Evolutionary conservation across 2,113 vertebrate genomes (phyloP).

Genomic region (Odontophorus gujanensis): DNA sequence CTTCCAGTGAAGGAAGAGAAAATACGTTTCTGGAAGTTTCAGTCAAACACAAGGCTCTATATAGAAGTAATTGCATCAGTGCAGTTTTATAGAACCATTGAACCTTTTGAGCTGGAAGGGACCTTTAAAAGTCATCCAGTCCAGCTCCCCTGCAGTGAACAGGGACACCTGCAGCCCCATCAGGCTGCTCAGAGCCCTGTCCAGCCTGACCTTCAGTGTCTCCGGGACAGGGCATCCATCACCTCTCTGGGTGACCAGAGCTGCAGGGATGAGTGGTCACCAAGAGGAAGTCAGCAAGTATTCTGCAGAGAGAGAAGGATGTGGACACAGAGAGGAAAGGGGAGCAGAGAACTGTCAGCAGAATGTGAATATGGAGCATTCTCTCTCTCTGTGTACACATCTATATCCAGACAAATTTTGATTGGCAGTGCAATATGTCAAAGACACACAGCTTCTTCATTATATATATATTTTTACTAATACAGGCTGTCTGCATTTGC

Average conservation of each 20-base stretch:
- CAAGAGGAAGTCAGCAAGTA: background rate
- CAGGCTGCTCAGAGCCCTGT: no score
- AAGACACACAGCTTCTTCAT: background rate
- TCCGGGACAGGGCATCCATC: no score
- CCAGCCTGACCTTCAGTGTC: no score
- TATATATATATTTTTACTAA: background rate
- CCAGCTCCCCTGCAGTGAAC: no score
- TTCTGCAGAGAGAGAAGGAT: background rate
- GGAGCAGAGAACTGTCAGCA: accelerated
- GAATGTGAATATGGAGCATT: background rate
- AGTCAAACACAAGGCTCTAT: background rate
- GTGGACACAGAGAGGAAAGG: background rate
- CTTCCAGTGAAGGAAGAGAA: background rate
- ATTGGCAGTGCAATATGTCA: background rate
- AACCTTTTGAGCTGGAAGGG: no score
- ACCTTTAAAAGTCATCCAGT: no score
- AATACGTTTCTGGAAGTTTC: background rate
- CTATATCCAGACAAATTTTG: background rate
- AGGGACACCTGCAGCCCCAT: no score
- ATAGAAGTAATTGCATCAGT: background rate
- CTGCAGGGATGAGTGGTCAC: background rate
- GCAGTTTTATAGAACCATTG: background rate
- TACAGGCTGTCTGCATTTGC: background rate
- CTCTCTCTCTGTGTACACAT: background rate
- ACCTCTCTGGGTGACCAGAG: background rate